These are phyloP conservation scores for Tachuris rubrigastra DNA, from an alignment of 2,113 vertebrate genomes.

Conservation along the genomic window DNA sequence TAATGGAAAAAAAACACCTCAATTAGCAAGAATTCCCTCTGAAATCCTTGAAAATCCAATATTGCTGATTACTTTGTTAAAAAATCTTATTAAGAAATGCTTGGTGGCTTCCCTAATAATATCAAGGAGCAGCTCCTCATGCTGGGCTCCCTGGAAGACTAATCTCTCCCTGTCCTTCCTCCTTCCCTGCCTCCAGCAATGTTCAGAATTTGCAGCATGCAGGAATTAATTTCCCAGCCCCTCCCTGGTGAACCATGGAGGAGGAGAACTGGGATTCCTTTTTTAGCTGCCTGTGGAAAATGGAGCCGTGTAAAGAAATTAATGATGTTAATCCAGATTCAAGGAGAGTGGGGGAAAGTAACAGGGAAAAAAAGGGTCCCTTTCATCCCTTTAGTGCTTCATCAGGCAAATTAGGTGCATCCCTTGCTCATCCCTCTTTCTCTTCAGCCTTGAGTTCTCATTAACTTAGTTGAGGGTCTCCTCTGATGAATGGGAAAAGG, in stretches of 20 bases:
- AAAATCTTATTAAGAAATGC: slow-evolving; percentile 56
- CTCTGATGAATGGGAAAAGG: not conserved
- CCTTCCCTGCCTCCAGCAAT: slow-evolving; percentile 4
- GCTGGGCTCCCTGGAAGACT: not conserved
- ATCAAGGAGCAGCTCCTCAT: slow-evolving; percentile 24
- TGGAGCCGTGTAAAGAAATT: slow-evolving; percentile 5
- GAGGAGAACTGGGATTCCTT: not conserved
- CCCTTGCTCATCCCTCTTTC: not conserved
- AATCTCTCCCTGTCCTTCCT: not conserved
- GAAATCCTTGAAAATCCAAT: slow-evolving; percentile 66
- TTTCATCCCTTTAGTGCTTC: slow-evolving; percentile 4
- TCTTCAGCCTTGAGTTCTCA: not conserved
- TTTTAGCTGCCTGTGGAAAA: not conserved
- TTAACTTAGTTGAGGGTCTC: not conserved
- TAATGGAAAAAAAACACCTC: slow-evolving; percentile 44
- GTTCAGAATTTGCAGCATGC: not conserved
- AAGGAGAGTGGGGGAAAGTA: not conserved
- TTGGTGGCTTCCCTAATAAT: slow-evolving; percentile 22
- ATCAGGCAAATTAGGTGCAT: not conserved
- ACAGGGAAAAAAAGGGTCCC: not conserved
- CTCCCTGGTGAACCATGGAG: not conserved
- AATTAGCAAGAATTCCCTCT: slow-evolving; percentile 66
- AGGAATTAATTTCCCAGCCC: slow-evolving; percentile 33
- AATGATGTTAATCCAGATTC: slow-evolving; percentile 30
- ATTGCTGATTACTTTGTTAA: slow-evolving; percentile 61